A percentile compares a stretch with the other conserved stretches of the same genome.
These are phyloP conservation scores for Atlantisia rogersi DNA, from an alignment of 2,113 vertebrate genomes.

Conservation along the genomic window DNA sequence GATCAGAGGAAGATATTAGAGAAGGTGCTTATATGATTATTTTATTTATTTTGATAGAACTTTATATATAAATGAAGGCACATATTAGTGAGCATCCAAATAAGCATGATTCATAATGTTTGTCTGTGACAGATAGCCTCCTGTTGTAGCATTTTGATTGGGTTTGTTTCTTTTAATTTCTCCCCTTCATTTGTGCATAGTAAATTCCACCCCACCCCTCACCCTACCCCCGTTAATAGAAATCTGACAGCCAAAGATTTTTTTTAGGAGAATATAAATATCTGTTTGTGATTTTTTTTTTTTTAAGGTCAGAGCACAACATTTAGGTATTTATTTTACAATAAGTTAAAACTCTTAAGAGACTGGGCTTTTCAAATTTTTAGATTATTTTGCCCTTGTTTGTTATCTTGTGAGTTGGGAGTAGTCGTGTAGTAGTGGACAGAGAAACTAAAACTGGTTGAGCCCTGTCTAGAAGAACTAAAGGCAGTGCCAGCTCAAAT, in stretches of 20 bases:
- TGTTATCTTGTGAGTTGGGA: not conserved
- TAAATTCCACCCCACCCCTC: not conserved
- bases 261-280: not conserved
- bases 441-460: not conserved
- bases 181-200: not conserved
- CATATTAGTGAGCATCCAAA: not conserved
- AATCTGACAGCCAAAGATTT: not conserved
- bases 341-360: not conserved
- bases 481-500: not conserved
- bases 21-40: constrained; percentile 57
- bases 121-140: not conserved
- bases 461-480: not conserved
- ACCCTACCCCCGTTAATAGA: not conserved
- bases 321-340: not conserved
- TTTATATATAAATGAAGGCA: not conserved
- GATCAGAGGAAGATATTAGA: constrained; percentile 69
- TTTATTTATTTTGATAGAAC: not conserved
- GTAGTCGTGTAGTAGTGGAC: not conserved
- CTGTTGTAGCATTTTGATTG: not conserved
- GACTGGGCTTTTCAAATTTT: not conserved
- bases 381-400: not conserved
- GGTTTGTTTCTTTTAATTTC: not conserved
- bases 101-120: not conserved
- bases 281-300: not conserved
- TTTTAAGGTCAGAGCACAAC: not conserved